Evolutionary conservation across 2,113 vertebrate genomes (phyloP), one percentile per base, ranked within the genome.

Genomic region (Xiphophorus maculatus): DNA sequence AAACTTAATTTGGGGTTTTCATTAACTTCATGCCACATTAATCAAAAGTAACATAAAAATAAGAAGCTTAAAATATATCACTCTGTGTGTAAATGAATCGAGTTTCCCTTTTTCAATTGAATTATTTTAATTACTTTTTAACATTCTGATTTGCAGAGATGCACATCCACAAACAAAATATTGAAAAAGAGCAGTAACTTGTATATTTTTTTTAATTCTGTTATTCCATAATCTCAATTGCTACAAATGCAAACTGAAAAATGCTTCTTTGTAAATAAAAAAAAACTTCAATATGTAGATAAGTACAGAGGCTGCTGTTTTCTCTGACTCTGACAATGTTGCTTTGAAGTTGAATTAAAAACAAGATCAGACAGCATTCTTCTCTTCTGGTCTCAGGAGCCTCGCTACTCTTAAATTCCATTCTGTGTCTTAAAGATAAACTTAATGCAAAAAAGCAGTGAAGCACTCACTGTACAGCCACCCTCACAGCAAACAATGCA

Each of bases 401-500:
- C 68, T 64, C 66, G 67, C 85, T 81, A 80, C 81, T 89, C 78
- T 77, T 79, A 90, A 90, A 93, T 90, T 91, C 84, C 67, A 65
- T 88, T 91, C 82, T 89, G 91, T 89, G 89, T 90, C 83, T 91
- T 88, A 90, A 91, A 92, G 91, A 92, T 93, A 93, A 93, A 92
- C 87, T 84, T 89, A 91, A 89, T 92, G 80, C 83, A 92, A 85
- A 84, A 75, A 64, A 86, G 87, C 72, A 68, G 78, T 70, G 68
- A 83, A 75, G 84, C 83, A 66, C 79, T 87, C 66, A 81, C 77
- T 90, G 81, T 88, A 89, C 68, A 77, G 82, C 87, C 88, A 84
- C 80, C 86, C 83, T 89, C 82, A 71, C 84, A 76, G 88, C 88
- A 92, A 91, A 93, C 90, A 93, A 91, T 91, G 79, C 79, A 84